A percentile compares a stretch with the other conserved stretches of the same genome.
Evolutionary conservation across 2,113 vertebrate species (phyloP).

Genomic region (Chaetura pelagica): DNA sequence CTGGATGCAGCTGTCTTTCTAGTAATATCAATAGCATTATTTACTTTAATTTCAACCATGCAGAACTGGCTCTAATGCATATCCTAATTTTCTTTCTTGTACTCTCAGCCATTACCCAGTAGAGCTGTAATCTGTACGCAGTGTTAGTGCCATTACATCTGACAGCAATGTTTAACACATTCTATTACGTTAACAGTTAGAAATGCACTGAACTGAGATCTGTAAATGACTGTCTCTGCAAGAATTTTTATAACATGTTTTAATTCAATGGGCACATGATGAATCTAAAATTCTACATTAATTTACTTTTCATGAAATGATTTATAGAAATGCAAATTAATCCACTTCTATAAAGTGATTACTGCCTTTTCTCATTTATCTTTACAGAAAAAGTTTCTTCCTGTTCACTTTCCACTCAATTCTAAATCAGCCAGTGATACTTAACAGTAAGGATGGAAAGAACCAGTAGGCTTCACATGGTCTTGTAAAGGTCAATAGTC

Average conservation of each 20-base stretch:
- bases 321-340: neutral
- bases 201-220: neutral
- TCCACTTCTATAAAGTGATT: neutral
- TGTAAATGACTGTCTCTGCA: neutral
- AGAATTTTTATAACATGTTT: neutral
- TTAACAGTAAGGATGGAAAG: rapidly evolving
- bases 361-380: neutral
- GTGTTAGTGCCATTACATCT: neutral
- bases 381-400: neutral
- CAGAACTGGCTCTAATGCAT: neutral
- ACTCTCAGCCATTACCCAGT: neutral
- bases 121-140: neutral
- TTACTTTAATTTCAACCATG: neutral
- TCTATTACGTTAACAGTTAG: neutral
- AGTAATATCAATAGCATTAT: neutral
- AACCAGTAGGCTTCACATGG: neutral
- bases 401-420: neutral
- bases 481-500: neutral
- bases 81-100: neutral
- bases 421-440: neutral
- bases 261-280: neutral
- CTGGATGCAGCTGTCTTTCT: neutral
- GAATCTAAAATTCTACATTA: constrained; percentile 4
- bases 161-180: neutral
- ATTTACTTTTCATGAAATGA: neutral